A percentile compares a stretch with the other conserved stretches of the same genome.
Evolutionary conservation across 2,113 vertebrate species (phyloP).

Genomic region (Crotalus horridus): DNA sequence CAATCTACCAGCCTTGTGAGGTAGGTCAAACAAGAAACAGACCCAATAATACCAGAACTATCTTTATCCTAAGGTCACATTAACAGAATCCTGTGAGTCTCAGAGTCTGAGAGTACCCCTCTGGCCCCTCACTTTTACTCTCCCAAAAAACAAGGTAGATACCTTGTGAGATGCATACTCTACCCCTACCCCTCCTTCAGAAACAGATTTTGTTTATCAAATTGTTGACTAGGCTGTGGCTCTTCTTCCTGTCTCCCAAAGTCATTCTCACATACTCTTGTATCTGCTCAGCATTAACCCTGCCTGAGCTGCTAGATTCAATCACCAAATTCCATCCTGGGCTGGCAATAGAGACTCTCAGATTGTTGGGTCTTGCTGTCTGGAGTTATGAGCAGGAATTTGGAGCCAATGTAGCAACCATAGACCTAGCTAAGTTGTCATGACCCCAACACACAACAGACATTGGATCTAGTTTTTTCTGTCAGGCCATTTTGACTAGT

Average conservation of each 20-base stretch:
- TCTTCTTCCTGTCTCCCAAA: background rate
- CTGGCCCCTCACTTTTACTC: background rate
- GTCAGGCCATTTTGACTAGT: background rate
- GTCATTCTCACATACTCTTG: background rate
- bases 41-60: background rate
- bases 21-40: background rate
- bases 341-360: background rate
- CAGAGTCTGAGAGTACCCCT: background rate
- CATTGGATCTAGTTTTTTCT: background rate
- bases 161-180: background rate
- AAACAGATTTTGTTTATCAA: background rate
- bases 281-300: background rate
- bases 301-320: background rate
- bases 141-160: background rate
- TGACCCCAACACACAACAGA: background rate
- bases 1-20: background rate
- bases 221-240: background rate
- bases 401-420: background rate
- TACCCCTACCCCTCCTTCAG: no score
- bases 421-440: background rate
- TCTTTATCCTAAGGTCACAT: background rate
- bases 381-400: background rate
- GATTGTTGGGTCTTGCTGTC: background rate
- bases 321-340: background rate
- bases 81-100: background rate